A percentile compares a stretch with the other conserved stretches of the same genome.
phyloP scores from a whole-genome alignment of 2,888 invertebrate species.

The Charanyca ferruginea region DNA sequence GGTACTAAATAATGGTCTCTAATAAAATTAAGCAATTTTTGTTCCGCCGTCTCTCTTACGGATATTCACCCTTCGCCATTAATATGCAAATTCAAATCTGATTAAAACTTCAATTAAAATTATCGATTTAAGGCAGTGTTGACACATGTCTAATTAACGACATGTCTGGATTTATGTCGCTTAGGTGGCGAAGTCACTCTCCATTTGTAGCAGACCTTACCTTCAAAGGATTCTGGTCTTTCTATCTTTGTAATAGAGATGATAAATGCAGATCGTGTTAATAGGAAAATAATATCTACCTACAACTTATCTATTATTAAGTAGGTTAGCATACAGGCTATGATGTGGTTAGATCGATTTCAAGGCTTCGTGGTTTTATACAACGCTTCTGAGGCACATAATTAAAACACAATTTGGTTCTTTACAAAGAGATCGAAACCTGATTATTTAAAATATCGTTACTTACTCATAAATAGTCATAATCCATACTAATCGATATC shows the following conservation, averaged over 20 bases:
- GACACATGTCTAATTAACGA: conserved; percentile 73
- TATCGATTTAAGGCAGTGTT: conserved; percentile 67
- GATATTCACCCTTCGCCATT: too few species aligned
- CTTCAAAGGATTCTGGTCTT: conserved; percentile 47
- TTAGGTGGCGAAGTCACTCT: conserved; percentile 61
- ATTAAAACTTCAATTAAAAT: conserved; percentile 53
- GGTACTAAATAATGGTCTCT: too few species aligned
- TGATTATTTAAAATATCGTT: too few species aligned
- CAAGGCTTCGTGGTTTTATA: conserved; percentile 84
- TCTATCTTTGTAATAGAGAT: conserved; percentile 45
- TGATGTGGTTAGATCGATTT: conserved; percentile 87
- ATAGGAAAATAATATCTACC: conserved; percentile 69
- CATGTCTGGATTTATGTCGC: conserved; percentile 64
- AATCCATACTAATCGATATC: too few species aligned
- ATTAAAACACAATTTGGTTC: conserved; percentile 57
- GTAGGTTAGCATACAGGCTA: conserved; percentile 79
- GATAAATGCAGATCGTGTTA: conserved; percentile 18
- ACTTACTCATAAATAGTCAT: too few species aligned
- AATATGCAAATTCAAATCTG: conserved; percentile 46
- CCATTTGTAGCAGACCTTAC: conserved; percentile 27
- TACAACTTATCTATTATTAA: conserved; percentile 66
- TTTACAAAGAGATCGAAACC: conserved; percentile 9
- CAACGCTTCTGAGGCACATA: conserved; percentile 73
- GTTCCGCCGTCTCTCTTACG: too few species aligned
- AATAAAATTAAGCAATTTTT: too few species aligned